Conservation (phyloP, 2,888 invertebrate genomes). For the Nephrotoma guestfalica region DNA sequence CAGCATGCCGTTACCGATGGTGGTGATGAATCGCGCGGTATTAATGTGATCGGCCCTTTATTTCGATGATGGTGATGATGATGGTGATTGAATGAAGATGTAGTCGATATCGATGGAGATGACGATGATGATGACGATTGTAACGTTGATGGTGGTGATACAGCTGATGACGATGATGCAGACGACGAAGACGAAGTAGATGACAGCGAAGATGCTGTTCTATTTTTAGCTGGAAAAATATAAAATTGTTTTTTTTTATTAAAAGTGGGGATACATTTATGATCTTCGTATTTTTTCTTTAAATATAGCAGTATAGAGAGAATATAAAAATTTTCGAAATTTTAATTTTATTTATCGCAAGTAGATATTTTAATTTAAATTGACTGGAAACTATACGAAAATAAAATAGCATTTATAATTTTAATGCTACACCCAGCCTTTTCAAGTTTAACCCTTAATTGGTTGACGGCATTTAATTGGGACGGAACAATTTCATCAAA, state of each 20-base stretch:
- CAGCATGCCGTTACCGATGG: not conserved
- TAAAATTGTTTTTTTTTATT: not conserved
- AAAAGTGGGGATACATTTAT: conserved; percentile 5
- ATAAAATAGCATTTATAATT: not conserved
- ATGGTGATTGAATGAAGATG: conserved; percentile 9
- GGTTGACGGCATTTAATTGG: not conserved
- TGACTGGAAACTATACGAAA: not conserved
- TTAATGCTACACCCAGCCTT: not conserved
- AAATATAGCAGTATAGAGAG: not conserved
- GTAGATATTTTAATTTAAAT: not conserved
- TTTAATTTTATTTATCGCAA: not conserved
- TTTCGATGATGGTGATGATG: not conserved
- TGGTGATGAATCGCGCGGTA: not conserved
- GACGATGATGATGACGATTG: not conserved
- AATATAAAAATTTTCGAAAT: not conserved
- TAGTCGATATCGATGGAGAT: conserved; percentile 11
- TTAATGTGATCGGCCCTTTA: not conserved
- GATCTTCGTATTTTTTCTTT: not conserved
- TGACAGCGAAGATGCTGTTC: conserved; percentile 13
- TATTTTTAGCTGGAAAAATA: conserved; percentile 16
- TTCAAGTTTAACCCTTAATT: not conserved
- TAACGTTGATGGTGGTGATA: not conserved
- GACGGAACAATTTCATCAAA: no score
- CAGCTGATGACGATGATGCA: not conserved
- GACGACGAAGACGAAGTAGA: conserved; percentile 10